A percentile compares a stretch with the other conserved stretches of the same genome.
These are phyloP conservation scores for Amblyteles armatorius DNA, from an alignment of 2,888 invertebrate genomes.

Conservation along the genomic window DNA sequence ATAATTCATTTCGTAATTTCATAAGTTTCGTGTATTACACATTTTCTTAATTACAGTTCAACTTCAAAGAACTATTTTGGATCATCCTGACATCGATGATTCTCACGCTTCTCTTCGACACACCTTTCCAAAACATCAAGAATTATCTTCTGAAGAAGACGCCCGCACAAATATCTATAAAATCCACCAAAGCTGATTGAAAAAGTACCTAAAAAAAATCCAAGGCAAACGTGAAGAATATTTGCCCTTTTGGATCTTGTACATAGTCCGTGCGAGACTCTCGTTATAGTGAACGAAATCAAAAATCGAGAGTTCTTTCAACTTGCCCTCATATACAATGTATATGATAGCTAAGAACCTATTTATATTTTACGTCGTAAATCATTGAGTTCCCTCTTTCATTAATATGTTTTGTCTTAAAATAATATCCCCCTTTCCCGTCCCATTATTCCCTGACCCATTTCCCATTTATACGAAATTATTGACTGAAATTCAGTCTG, in stretches of 20 bases:
- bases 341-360: conserved; percentile 77
- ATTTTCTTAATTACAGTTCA: conserved; percentile 85
- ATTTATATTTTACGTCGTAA: conserved; percentile 64
- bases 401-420: conserved; percentile 38
- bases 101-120: conserved; percentile 88
- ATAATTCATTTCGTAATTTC: conserved; percentile 19
- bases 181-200: conserved; percentile 73
- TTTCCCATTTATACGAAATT: conserved; percentile 5
- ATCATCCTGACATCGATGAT: conserved; percentile 86
- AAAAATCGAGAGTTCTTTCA: conserved; percentile 34
- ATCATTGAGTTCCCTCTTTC: conserved; percentile 7
- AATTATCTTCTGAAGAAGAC: conserved; percentile 84
- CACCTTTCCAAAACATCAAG: conserved; percentile 90
- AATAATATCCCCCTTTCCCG: conserved; percentile 24
- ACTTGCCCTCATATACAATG: conserved; percentile 79
- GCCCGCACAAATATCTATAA: conserved; percentile 25
- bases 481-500: conserved; percentile 31
- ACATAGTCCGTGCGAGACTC: conserved; percentile 59
- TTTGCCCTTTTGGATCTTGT: conserved; percentile 51
- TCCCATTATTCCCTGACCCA: not conserved
- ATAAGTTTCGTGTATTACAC: conserved; percentile 21
- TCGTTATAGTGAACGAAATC: not conserved
- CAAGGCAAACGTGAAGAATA: conserved; percentile 15
- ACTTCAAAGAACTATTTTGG: conserved; percentile 87
- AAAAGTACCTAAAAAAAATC: conserved; percentile 43